These are phyloP conservation scores for Notiomystis cincta DNA, from an alignment of 2,113 vertebrate species.

Conservation along the genomic window DNA sequence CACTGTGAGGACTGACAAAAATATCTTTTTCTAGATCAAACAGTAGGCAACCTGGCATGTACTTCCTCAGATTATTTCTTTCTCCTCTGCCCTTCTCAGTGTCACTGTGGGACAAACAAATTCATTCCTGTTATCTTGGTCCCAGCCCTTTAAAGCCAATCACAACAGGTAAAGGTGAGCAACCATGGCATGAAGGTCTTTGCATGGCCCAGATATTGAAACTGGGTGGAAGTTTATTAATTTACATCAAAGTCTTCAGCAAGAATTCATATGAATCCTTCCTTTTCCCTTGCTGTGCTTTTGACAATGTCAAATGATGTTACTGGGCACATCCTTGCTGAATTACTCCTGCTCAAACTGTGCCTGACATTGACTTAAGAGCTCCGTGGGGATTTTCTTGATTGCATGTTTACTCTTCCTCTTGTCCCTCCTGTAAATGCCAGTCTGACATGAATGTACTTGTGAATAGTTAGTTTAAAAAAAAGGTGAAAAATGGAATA, in stretches of 20 bases:
- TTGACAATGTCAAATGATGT: not conserved
- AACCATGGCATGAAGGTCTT: not conserved
- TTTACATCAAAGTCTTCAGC: not conserved
- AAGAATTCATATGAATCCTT: not conserved
- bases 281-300: not conserved
- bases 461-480: not conserved
- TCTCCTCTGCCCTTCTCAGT: slow-evolving; percentile 8
- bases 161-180: not conserved
- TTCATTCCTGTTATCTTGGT: not conserved
- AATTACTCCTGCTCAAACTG: not conserved
- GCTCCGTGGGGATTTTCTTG: not conserved
- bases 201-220: not conserved
- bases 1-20: not conserved
- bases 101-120: not conserved
- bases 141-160: not conserved
- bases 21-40: not conserved
- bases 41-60: not conserved
- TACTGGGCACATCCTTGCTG: not conserved
- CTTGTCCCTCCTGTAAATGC: not conserved
- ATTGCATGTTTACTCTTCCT: slow-evolving; percentile 22
- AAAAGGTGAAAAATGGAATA: not conserved
- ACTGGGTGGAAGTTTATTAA: not conserved
- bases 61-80: not conserved
- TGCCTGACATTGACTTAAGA: not conserved
- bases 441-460: not conserved